Base-by-base conservation (phyloP, 2,888 invertebrate genomes). In the Phalangium opilio region DNA sequence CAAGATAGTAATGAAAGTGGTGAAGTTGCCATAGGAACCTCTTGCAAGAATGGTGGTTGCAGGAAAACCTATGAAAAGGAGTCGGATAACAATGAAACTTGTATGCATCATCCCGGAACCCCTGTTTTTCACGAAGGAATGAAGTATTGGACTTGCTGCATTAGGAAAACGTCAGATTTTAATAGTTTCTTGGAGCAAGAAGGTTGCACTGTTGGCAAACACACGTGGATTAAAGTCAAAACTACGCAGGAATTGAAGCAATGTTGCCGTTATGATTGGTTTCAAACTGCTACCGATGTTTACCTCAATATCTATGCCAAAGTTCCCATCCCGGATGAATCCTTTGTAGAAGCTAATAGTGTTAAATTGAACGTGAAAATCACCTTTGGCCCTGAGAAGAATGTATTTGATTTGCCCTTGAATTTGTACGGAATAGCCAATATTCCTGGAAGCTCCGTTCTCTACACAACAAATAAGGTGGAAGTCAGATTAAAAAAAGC, bases 81-180 rank as follows among this genome's bases (percentile, higher is more conserved):
- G 12, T 40, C 47, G 21, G 35, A 39, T 17, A 10, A 34, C 14
- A 41, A 40, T 7, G 91, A 82, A 62, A 47, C 81, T 17, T 98
- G 98, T 66, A 69, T 75, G 43, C 82, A 83, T 69, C 98, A 98
- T 67, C 86, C 93, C 12, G 96, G 95, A 0, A 71, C 72, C 18
- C 96, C 96, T 0, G 78, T 85, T 44, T 98, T 98, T 64, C 98
- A 99, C 62, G 98, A 98, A 68, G 96, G 51, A 1, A 70, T 93
- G 64, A 96, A 96, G 65, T 96, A 78, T 67, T 96, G 95, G 95
- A 83, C 90, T 0, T 99, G 98, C 63, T 98, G 98, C 63, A 78
- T 83, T 59, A 82, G 81, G 61, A 78, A 81, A 61, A 96, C 96
- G 0, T 80, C 86, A 1, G 96, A 99, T 64, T 99, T 99, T 64